A percentile compares a stretch with the other conserved stretches of the same genome.
phyloP scores from a whole-genome alignment of 1,140 invertebrate species.

The Neodiprion lecontei region DNA sequence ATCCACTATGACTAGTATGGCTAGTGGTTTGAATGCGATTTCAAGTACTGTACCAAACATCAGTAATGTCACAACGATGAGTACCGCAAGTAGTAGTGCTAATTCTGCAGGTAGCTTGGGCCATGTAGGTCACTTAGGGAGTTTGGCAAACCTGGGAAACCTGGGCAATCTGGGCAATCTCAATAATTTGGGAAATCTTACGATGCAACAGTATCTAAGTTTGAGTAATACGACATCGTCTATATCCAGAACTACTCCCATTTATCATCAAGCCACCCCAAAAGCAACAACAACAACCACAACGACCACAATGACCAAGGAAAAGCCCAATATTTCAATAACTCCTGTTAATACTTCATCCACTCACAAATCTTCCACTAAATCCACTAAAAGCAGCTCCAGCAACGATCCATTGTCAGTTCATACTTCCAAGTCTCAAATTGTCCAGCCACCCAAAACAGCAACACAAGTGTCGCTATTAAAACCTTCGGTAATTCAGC shows the following conservation, averaged over 20 bases:
- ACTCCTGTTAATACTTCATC: conserved; percentile 46
- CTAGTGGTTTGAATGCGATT: conserved; percentile 36
- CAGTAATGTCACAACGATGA: conserved; percentile 36
- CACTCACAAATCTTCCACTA: conserved; percentile 34
- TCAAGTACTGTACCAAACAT: conserved; percentile 28
- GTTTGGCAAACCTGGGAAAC: conserved; percentile 38
- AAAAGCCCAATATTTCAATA: conserved; percentile 54
- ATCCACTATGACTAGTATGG: conserved; percentile 38
- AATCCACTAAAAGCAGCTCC: conserved; percentile 30
- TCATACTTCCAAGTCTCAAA: conserved; percentile 31
- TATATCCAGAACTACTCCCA: conserved; percentile 26
- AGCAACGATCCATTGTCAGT: conserved; percentile 29
- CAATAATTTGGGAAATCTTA: not conserved
- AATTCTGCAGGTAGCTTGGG: conserved; percentile 27
- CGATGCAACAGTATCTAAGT: not conserved
- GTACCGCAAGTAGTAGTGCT: conserved; percentile 29
- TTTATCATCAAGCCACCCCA: conserved; percentile 33
- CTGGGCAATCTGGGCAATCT: conserved; percentile 36
- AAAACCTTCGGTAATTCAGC: conserved; percentile 42
- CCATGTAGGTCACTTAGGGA: conserved; percentile 30
- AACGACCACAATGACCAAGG: conserved; percentile 36
- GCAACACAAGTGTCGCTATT: conserved; percentile 44
- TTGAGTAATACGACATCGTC: conserved; percentile 24
- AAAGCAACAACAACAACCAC: conserved; percentile 28
- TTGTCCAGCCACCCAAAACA: conserved; percentile 30